phyloP scores from a whole-genome alignment of 2,113 vertebrate species.

The Pogona vitticeps region DNA sequence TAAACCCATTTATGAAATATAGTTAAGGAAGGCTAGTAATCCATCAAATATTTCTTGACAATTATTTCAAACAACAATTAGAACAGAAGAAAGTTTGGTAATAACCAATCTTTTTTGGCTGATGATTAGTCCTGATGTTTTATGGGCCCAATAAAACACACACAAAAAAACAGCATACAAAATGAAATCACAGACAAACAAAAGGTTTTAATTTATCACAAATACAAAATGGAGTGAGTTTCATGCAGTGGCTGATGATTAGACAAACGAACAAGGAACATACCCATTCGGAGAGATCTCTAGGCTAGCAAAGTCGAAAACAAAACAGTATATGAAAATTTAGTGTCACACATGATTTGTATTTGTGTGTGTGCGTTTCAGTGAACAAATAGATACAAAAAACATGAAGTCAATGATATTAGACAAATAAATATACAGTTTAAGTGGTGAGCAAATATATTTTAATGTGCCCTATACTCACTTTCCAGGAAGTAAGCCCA shows the following conservation, averaged over 20 bases:
- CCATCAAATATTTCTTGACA: not conserved
- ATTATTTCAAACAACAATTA: slow-evolving; percentile 1
- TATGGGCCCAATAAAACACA: slow-evolving; percentile 39
- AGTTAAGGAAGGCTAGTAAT: not conserved
- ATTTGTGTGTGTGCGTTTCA: not conserved
- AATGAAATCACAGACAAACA: slow-evolving; percentile 66
- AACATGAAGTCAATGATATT: slow-evolving; percentile 7
- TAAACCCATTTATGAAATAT: not conserved
- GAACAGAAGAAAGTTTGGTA: not conserved
- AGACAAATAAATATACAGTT: not conserved
- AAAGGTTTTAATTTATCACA: slow-evolving; percentile 63
- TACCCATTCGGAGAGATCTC: slow-evolving; percentile 82
- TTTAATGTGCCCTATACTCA: not conserved
- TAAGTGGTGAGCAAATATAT: not conserved
- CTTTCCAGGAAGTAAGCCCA: too few relatives aligned
- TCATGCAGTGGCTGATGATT: slow-evolving; percentile 73
- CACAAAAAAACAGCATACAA: slow-evolving; percentile 36
- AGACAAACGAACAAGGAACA: slow-evolving; percentile 68
- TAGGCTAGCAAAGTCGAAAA: slow-evolving; percentile 78
- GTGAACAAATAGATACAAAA: not conserved
- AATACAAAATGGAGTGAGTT: slow-evolving; percentile 39
- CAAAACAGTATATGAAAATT: slow-evolving; percentile 69
- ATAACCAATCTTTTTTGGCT: slow-evolving; percentile 1
- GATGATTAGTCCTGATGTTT: slow-evolving; percentile 26
- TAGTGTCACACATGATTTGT: slow-evolving; percentile 6